Base-by-base conservation (phyloP, 2,888 invertebrate species). In the Dryadula phaetusa region DNA sequence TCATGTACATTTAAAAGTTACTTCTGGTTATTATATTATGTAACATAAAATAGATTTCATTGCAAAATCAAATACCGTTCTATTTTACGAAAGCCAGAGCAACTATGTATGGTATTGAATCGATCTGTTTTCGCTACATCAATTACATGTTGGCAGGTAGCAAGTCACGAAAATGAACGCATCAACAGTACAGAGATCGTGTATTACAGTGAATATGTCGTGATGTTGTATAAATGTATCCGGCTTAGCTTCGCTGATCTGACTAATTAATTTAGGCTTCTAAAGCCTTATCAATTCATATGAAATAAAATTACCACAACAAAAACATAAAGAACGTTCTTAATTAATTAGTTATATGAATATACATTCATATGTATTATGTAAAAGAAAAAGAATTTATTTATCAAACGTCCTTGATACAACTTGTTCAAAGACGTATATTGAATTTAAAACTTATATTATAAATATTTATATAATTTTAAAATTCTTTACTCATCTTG, bases 171-270 rank as follows among this genome's bases (percentile, higher is more conserved):
- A 67, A 70, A 66, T 64, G 68, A 67, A 75, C 70, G 70, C 75
- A 82, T 83, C 84, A 82, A 79, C 81, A 74, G 75, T 73, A 77
- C 74, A 76, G 76, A 77, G 81, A 77, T 85, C 82, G 82, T 84
- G 84, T 82, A 80, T 75, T 76, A 78, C 76, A 76, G 37, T 66
- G 65, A 79, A 77, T 82, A 83, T 83, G 81, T 76, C 76, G 71
- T 76, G 82, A 87, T 85, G 86, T 84, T 83, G 62, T 78, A 81
- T 72, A 71, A 73, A 76, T 76, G 79, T 77, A 85, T 88, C 88
- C 88, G 85, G 85, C 76, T 83, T 71, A 71, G 75, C 16, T n/a
- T 49, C 20, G 34, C 28, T 60, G 18, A 32, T 25, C 25, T 14
- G n/a, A 7, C 32, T 44, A 46, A 44, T 44, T 32, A 44, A 44